Evolutionary conservation across 35 echinoderm and acorn worm species (phyloP).

Genomic region (Diadema setosum): DNA sequence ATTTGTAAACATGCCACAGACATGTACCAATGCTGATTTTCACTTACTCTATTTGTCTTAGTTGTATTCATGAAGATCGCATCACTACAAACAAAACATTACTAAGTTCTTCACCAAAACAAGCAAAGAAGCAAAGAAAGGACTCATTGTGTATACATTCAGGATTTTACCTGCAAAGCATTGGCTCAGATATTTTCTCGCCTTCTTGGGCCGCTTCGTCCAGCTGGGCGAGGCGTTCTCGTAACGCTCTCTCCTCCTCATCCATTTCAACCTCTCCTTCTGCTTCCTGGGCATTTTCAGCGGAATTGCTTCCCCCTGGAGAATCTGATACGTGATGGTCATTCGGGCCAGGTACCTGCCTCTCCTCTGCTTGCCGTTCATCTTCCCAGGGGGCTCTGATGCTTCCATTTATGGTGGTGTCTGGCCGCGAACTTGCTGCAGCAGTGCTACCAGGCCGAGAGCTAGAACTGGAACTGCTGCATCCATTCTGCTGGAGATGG

Average conservation of each 20-base stretch:
- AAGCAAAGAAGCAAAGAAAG: too few species aligned
- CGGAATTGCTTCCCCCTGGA: too few species aligned
- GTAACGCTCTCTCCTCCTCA: background rate
- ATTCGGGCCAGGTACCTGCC: background rate
- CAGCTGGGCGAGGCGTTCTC: background rate
- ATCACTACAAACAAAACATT: too few species aligned
- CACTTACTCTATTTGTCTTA: too few species aligned
- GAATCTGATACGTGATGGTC: background rate
- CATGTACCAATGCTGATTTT: too few species aligned
- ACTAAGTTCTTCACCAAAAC: too few species aligned
- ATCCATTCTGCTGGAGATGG: background rate
- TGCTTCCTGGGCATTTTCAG: background rate
- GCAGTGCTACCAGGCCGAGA: background rate
- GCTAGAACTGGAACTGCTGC: background rate
- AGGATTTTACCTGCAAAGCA: slow-evolving; percentile 14
- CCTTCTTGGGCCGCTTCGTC: background rate
- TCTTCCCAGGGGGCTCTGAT: background rate
- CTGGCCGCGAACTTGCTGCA: background rate
- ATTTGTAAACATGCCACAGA: too few species aligned
- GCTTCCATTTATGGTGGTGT: background rate
- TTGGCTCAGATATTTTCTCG: background rate
- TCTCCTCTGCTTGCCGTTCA: background rate
- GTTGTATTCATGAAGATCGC: too few species aligned
- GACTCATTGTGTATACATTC: too few species aligned
- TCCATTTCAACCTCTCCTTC: background rate